Base-by-base conservation (phyloP, 2,888 invertebrate genomes). In the Girardia tigrina region DNA sequence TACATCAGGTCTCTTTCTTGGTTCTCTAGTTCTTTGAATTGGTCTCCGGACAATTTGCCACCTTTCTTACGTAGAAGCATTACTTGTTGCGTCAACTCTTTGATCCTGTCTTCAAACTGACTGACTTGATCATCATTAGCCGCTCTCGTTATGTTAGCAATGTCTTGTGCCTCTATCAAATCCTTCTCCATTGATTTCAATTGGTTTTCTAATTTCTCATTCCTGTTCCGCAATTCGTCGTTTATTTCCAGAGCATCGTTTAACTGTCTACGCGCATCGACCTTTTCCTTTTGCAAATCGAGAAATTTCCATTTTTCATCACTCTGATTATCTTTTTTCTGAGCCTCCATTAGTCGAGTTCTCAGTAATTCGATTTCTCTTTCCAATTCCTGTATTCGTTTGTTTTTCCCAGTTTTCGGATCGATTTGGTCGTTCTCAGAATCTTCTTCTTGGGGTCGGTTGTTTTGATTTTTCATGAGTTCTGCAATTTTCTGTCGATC, bases 301-400 rank as follows among this genome's bases (percentile, higher is more conserved):
- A 75, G 75, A 12, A 75, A 26, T 42, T 75, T 75, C 75, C 75
- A 75, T 27, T 75, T 73, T 20, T 75, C 75, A 75, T 75, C 73
- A 29, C 42, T 75, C 26, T 75, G 73, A 26, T 75, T 75, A 12
- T 27, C 74, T 69, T 28, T 29, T 16, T 72, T 72, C 36, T 74
- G 56, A 14, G 74, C 72, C 26, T 74, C 74, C 74, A 74, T 69
- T 14, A 74, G 28, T 74, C 74, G 74, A 6, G 56, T 69, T 42
- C 42, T 74, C 20, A 74, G 69, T 16, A 26, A 36, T 28, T 74
- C 74, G 6, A 74, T 42, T 42, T 74, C 74, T 42, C 28, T 74
- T 26, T 74, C 74, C 74, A 74, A 69, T 20, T 56, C 74, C 26
- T 20, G 26, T 16, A 42, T 69, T 2, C 42, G 29, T 28, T 27